Base-by-base conservation (phyloP, 2,797 vertebrate species). In the Paedocypris micromegethes region DNA sequence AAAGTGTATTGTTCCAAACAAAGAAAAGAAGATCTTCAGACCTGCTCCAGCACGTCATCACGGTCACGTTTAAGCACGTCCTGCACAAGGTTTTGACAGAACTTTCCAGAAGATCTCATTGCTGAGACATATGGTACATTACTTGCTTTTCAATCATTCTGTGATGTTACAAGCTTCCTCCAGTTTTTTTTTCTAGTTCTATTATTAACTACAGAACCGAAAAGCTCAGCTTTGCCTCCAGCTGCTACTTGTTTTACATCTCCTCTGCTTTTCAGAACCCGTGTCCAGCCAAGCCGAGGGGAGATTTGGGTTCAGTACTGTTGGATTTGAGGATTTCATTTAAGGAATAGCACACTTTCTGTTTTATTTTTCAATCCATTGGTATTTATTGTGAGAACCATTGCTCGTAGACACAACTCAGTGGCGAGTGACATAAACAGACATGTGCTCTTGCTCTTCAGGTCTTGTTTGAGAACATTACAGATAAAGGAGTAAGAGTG, bases 131-230 rank as follows among this genome's bases (percentile, higher is more conserved):
- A 40, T 50, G 3, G 40, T 63, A 49, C 52, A 43, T 50, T 44
- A 56, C 49, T 47, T 2, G 43, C 7, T 0, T 50, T 45, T 64
- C 2, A 64, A 57, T 64, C 53, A 64, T n/a, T 38, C 37, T 68
- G 44, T 61, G 59, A 41, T 4, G 3, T 56, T 38, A 40, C 40
- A 62, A 46, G 44, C 8, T 3, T 9, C n/a, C 39, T 44, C n/a
- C 75, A 73, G 9, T 69, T 46, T 55, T 75, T 67, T 58, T 41
- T 72, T 61, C 9, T 70, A 52, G 52, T 72, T 67, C 41, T 69
- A 56, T 56, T 70, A 64, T 64, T 51, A 57, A 23, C 60, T 51
- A 46, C 53, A 70, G 41, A 62, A 8, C 39, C 5, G 39, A 40
- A 58, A 58, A 45, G 43, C n/a, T 23, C 56, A 58, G 37, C 39